Conservation (phyloP, 1,140 invertebrate genomes). For the Leptinotarsa texana region DNA sequence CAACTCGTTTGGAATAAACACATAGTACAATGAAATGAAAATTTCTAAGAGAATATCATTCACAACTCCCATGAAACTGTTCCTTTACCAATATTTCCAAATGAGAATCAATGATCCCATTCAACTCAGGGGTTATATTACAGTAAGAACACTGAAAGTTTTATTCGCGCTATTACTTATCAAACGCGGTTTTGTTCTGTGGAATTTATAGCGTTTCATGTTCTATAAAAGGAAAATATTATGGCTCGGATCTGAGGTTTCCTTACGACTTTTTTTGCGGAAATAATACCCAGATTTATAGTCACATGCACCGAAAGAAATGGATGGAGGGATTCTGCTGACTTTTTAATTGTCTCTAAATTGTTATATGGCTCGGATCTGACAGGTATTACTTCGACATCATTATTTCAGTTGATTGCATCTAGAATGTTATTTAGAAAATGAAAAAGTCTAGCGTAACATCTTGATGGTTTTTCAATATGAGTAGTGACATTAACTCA, state of each 20-base stretch:
- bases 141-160: background rate
- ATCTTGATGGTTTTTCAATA: too few relatives aligned
- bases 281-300: slow-evolving; percentile 1
- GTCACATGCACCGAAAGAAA: background rate
- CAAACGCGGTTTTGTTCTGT: background rate
- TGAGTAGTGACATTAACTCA: too few relatives aligned
- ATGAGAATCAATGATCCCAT: background rate
- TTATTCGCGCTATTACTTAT: slow-evolving; percentile 8
- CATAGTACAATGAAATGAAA: too few relatives aligned
- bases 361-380: background rate
- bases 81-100: too few relatives aligned
- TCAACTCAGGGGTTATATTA: background rate
- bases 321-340: background rate
- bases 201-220: slow-evolving; percentile 1
- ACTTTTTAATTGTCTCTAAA: background rate
- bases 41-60: too few relatives aligned
- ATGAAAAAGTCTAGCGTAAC: too few relatives aligned
- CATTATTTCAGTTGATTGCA: too few relatives aligned
- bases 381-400: too few relatives aligned
- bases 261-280: slow-evolving; percentile 1
- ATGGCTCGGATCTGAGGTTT: background rate
- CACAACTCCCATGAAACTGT: too few relatives aligned
- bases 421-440: too few relatives aligned
- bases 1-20: too few relatives aligned
- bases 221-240: slow-evolving; percentile 1